Evolutionary conservation across 1,140 invertebrate genomes (phyloP), one percentile per base, ranked within the genome.

Genomic region (Mylabris phalerata): DNA sequence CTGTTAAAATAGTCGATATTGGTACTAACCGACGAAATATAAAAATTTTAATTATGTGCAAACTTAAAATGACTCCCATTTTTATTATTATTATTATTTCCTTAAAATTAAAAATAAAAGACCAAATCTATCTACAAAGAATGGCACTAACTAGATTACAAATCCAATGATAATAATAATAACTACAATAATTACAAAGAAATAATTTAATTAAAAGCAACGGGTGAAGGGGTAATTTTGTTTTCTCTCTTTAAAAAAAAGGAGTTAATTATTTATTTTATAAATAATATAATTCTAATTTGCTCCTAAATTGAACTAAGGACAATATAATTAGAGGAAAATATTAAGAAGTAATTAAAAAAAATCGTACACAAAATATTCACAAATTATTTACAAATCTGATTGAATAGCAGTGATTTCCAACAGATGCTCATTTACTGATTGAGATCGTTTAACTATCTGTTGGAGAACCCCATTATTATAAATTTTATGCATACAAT

Each of bases 41-140:
- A 67, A 67, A 67, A 67, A 66, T 50, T 63, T 66, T 48, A 67
- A 60, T 61, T 67, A 67, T 67, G 64, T 67, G 61, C 64, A 67
- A 67, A 67, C 64, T 48, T 63, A 66, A 67, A 63, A 51, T 56
- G 51, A 56, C 58, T 67, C 50, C 61, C 46, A 59, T 59, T 63
- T 60, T 50, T n/a, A n/a, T n/a, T 60, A 63, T 59, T 57, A 48
- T 39, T 64, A 64, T 42, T 42, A 4, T 42, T 42, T 9, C 11
- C 10, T 11, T 7, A 4, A 11, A 42, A 42, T 42, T 42, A 42
- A 10, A 42, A 40, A 6, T 40, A 40, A 40, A 42, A 42, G 11
- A 42, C 52, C 52, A 60, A 60, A 41, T 25, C 45, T 58, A 60
- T 63, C 9, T 57, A 67, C 66, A 62, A 66, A 67, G 60, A 67